These are phyloP conservation scores for Onychostruthus taczanowskii DNA, from an alignment of 2,113 vertebrate species.

Conservation along the genomic window DNA sequence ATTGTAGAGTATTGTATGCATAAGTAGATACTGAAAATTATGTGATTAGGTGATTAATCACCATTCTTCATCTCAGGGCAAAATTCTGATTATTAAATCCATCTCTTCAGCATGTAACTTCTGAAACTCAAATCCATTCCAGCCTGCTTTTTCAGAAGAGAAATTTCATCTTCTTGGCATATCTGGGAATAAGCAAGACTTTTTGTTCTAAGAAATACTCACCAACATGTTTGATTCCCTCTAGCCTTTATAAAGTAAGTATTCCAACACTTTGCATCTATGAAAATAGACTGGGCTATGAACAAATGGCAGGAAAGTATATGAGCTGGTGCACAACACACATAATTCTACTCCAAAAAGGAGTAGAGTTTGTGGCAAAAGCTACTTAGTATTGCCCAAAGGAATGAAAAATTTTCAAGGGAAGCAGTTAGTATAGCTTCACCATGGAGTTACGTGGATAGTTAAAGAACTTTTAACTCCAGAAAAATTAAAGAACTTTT, in stretches of 20 bases:
- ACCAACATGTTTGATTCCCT: not conserved
- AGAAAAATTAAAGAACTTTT: not conserved
- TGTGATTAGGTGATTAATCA: slow-evolving; percentile 13
- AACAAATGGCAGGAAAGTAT: not conserved
- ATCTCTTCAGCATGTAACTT: not conserved
- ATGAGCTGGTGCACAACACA: not conserved
- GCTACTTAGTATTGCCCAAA: not conserved
- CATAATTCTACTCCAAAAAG: not conserved
- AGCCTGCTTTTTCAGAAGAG: not conserved
- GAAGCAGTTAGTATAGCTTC: not conserved
- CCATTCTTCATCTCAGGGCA: not conserved
- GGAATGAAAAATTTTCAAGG: not conserved
- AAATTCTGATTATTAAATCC: not conserved
- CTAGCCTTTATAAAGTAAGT: not conserved
- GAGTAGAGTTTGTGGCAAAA: not conserved
- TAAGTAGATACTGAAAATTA: not conserved
- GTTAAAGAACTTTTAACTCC: not conserved
- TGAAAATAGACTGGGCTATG: not conserved
- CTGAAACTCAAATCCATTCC: not conserved
- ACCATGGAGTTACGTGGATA: not conserved
- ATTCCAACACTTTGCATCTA: not conserved
- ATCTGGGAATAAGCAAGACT: not conserved
- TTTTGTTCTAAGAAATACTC: not conserved
- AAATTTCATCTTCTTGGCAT: not conserved
- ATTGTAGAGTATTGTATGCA: not conserved